phyloP scores from a whole-genome alignment of 2,888 invertebrate genomes.

The Sinotaia quadrata region DNA sequence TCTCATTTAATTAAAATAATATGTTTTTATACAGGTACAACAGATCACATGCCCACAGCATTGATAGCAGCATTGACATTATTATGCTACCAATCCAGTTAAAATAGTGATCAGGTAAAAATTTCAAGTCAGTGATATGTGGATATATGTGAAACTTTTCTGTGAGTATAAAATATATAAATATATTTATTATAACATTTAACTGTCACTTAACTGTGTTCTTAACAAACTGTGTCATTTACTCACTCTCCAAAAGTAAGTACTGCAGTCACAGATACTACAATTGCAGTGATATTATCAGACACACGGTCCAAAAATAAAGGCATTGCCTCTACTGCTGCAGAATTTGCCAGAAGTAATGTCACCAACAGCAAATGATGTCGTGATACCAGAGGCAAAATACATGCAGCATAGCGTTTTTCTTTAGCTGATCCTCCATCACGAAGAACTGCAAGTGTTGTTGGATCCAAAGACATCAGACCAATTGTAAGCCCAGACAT shows the following conservation, averaged over 20 bases:
- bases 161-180: slow-evolving; percentile 1
- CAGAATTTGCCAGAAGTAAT: slow-evolving; percentile 69
- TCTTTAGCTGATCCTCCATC: slow-evolving; percentile 66
- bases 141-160: too few species aligned
- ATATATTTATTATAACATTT: not conserved
- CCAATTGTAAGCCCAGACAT: slow-evolving; percentile 72
- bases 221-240: not conserved
- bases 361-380: slow-evolving; percentile 71
- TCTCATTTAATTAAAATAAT: too few species aligned
- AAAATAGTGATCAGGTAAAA: too few species aligned
- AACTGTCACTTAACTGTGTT: not conserved
- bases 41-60: too few species aligned
- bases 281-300: slow-evolving; percentile 66
- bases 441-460: slow-evolving; percentile 65
- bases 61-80: too few species aligned
- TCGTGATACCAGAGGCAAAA: slow-evolving; percentile 66
- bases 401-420: slow-evolving; percentile 62
- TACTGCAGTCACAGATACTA: slow-evolving; percentile 69
- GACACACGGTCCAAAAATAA: slow-evolving; percentile 69
- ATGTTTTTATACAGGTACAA: too few species aligned
- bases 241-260: slow-evolving; percentile 72
- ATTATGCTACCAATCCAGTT: too few species aligned
- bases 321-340: slow-evolving; percentile 71
- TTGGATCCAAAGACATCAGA: slow-evolving; percentile 67
- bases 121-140: too few species aligned